These are phyloP conservation scores for Sardinella longiceps DNA, from an alignment of 2,797 vertebrate genomes.

Conservation along the genomic window DNA sequence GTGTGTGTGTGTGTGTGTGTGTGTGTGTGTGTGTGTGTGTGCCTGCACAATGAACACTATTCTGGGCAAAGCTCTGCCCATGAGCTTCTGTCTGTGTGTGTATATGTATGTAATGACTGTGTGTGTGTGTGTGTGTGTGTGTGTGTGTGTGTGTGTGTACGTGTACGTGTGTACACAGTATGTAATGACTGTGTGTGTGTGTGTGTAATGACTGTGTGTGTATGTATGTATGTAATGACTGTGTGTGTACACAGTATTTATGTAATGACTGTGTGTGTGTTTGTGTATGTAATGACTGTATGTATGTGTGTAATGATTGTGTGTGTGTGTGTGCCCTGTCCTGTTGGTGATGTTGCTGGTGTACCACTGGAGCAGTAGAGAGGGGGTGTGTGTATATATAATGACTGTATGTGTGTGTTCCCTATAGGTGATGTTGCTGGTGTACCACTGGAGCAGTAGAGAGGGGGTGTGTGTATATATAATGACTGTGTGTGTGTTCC, in stretches of 20 bases:
- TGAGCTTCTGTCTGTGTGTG: neutral
- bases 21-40: conserved; percentile 10
- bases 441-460: conserved; percentile 89
- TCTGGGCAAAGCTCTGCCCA: no score
- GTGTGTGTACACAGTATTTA: neutral
- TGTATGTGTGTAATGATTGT: neutral
- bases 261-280: neutral
- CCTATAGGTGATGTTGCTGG: conserved; percentile 85
- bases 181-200: neutral
- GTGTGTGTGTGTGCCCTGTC: neutral
- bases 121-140: neutral
- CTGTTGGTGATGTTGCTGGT: conserved; percentile 90
- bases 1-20: neutral
- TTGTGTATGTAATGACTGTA: neutral
- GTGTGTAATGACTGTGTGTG: neutral
- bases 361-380: conserved; percentile 89
- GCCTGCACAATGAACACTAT: no score
- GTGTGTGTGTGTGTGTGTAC: neutral
- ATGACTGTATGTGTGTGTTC: neutral
- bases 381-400: conserved; percentile 66
- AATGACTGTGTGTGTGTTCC: conserved; percentile 21
- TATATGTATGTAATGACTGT: neutral
- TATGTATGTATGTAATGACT: neutral
- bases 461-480: no score
- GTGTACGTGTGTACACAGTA: neutral